These are phyloP conservation scores for Uria aalge DNA, from an alignment of 2,113 vertebrate species.

Conservation along the genomic window DNA sequence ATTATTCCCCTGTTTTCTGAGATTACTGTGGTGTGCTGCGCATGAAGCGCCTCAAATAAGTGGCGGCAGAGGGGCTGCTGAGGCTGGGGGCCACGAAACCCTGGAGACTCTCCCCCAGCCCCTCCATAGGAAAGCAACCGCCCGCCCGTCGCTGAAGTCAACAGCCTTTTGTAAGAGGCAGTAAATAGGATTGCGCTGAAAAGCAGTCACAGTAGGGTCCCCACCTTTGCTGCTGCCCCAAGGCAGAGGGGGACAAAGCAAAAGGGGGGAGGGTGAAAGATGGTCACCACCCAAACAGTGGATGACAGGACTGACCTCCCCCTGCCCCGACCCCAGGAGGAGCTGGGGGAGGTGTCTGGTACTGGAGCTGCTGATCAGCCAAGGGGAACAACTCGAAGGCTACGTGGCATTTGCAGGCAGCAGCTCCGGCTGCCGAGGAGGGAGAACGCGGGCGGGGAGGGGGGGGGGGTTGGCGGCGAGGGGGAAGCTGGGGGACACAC, in stretches of 20 bases:
- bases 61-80: not conserved
- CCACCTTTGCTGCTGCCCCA: not conserved
- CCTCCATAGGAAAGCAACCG: not conserved
- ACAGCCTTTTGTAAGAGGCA: not conserved
- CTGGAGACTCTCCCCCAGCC: not conserved
- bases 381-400: slow-evolving; percentile 65
- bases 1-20: not conserved
- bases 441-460: not conserved
- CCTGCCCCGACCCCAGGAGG: slow-evolving; percentile 43
- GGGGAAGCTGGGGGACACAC: not conserved
- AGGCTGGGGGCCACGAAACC: not conserved
- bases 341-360: slow-evolving; percentile 50
- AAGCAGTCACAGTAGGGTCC: not conserved
- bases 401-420: slow-evolving; percentile 71
- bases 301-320: slow-evolving; percentile 29
- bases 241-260: not conserved
- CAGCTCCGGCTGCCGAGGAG: slow-evolving; percentile 32
- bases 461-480: not conserved
- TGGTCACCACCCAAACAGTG: not conserved
- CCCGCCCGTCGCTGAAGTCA: not conserved
- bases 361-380: slow-evolving; percentile 34
- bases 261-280: not conserved
- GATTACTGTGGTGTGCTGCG: fast-evolving
- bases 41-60: fast-evolving
- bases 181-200: fast-evolving